Percentiles rank a stretch among this genome's conserved stretches.
phyloP scores from a whole-genome alignment of 2,797 vertebrate species.

The Hippoglossus hippoglossus region DNA sequence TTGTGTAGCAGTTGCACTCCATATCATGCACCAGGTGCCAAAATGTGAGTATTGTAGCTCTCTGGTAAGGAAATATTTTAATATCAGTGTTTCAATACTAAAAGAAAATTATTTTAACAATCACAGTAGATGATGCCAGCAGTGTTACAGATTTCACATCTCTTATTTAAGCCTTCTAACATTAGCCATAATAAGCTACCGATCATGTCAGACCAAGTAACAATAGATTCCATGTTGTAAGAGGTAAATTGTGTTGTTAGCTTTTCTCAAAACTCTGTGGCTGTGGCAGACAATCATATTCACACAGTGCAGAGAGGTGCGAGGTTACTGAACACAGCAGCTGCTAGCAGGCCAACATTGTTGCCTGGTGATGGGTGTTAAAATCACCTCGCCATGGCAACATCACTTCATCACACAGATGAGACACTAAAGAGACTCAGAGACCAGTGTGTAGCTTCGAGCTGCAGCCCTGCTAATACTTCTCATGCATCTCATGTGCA shows the following conservation, averaged over 20 bases:
- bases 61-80: too few relatives aligned
- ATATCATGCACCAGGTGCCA: too few relatives aligned
- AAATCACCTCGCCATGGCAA: slow-evolving; percentile 2
- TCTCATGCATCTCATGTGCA: not conserved
- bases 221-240: not conserved
- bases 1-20: too few relatives aligned
- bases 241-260: not conserved
- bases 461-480: not conserved
- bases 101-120: too few relatives aligned
- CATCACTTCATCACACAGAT: not conserved
- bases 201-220: not conserved
- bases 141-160: not conserved
- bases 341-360: too few relatives aligned
- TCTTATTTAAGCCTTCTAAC: not conserved
- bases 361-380: slow-evolving; percentile 6
- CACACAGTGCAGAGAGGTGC: not conserved
- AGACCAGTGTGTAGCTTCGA: not conserved
- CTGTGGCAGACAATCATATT: not conserved
- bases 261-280: not conserved
- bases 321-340: not conserved
- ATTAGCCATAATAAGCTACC: not conserved
- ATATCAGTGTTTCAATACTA: too few relatives aligned
- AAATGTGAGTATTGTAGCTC: too few relatives aligned
- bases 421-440: not conserved
- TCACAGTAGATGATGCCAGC: too few relatives aligned